A percentile compares a stretch with the other conserved stretches of the same genome.
Conservation (phyloP, 2,797 vertebrate species). For the Odontamblyopus lacepedii region DNA sequence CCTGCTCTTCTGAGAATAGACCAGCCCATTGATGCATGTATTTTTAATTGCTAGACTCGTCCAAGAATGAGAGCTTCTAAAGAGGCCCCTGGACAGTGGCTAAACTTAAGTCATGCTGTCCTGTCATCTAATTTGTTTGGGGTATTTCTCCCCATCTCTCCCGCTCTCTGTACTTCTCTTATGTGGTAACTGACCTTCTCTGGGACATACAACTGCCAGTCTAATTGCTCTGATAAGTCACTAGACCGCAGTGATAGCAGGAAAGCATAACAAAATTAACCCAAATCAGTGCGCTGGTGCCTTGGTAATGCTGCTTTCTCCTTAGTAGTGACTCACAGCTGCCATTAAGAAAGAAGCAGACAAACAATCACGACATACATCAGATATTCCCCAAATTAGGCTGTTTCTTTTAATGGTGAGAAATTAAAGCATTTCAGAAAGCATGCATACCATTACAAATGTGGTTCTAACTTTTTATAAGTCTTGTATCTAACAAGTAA, state of each 20-base stretch:
- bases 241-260: slow-evolving; percentile 51
- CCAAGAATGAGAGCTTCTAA: slow-evolving; percentile 38
- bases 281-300: slow-evolving; percentile 38
- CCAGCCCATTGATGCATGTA: slow-evolving; percentile 75
- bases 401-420: slow-evolving; percentile 21
- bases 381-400: slow-evolving; percentile 19
- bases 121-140: slow-evolving; percentile 71
- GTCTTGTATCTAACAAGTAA: background rate
- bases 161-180: slow-evolving; percentile 31
- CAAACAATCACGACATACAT: slow-evolving; percentile 9
- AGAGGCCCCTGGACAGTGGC: slow-evolving; percentile 61
- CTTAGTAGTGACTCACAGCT: slow-evolving; percentile 44
- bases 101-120: slow-evolving; percentile 61
- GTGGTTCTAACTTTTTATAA: background rate
- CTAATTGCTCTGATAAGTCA: slow-evolving; percentile 74
- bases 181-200: slow-evolving; percentile 62
- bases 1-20: slow-evolving; percentile 57
- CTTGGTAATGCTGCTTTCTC: slow-evolving; percentile 47
- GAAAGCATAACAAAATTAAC: slow-evolving; percentile 55
- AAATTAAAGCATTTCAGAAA: background rate
- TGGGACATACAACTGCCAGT: slow-evolving; percentile 62
- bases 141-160: slow-evolving; percentile 35
- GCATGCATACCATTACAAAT: background rate
- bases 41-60: slow-evolving; percentile 84
- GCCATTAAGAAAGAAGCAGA: slow-evolving; percentile 28